phyloP scores from a whole-genome alignment of 2,113 vertebrate species.

The Saccopteryx leptura region DNA sequence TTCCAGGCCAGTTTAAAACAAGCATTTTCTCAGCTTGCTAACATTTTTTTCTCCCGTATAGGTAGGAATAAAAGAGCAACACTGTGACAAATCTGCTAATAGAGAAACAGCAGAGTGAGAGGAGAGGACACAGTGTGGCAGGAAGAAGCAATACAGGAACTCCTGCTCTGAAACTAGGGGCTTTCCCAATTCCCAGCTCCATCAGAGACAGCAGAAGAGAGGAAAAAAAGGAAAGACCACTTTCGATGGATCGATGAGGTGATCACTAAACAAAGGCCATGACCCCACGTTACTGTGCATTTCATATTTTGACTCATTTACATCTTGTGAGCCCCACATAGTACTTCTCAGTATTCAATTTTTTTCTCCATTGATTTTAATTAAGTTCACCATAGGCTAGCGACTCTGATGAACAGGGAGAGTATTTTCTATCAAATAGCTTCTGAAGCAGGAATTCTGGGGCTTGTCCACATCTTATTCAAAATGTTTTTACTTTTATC shows the following conservation, averaged over 20 bases:
- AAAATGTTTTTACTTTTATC: constrained; percentile 84
- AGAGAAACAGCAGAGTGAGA: background rate
- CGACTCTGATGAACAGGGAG: constrained; percentile 84
- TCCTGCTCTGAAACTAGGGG: background rate
- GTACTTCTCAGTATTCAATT: constrained; percentile 87
- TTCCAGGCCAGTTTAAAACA: background rate
- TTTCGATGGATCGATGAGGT: constrained; percentile 78
- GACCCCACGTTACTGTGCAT: constrained; percentile 84
- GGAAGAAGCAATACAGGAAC: background rate
- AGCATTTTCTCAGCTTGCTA: background rate
- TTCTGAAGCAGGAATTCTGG: constrained; percentile 73
- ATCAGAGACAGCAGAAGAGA: constrained; percentile 41
- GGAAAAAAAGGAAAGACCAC: constrained; percentile 23
- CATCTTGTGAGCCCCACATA: constrained; percentile 87
- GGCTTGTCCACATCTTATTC: constrained; percentile 84
- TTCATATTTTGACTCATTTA: constrained; percentile 89
- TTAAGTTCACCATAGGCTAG: constrained; percentile 89
- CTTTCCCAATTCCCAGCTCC: constrained; percentile 38
- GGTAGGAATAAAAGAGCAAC: constrained; percentile 47
- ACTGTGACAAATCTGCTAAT: constrained; percentile 4
- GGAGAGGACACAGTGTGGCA: rapidly evolving
- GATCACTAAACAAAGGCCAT: constrained; percentile 80
- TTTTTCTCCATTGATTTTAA: constrained; percentile 92
- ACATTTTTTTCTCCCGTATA: background rate
- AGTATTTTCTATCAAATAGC: constrained; percentile 84